Evolutionary conservation across 2,797 vertebrate species (phyloP).

Genomic region (Ctenochaetus hawaiiensis): DNA sequence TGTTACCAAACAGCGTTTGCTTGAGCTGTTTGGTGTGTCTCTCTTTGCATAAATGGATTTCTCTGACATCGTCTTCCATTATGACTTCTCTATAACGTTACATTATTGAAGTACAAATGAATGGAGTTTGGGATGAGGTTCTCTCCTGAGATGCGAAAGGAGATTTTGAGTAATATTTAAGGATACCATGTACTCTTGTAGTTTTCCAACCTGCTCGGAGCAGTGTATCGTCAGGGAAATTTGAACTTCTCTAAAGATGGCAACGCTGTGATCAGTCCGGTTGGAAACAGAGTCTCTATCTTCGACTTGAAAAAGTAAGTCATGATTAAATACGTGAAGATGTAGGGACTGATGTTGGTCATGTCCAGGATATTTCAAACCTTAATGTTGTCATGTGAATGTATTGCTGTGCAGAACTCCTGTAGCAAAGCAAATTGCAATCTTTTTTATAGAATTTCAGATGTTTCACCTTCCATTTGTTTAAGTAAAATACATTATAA

Average conservation of each 20-base stretch:
- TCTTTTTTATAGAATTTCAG: no score
- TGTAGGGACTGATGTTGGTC: no score
- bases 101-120: not conserved
- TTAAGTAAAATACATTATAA: no score
- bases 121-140: not conserved
- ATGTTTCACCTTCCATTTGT: no score
- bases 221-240: constrained; percentile 94
- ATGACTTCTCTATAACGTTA: no score
- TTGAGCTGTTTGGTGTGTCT: no score
- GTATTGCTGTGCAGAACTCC: not conserved
- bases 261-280: constrained; percentile 92
- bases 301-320: constrained; percentile 95
- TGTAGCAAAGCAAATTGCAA: no score
- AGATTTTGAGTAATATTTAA: not conserved
- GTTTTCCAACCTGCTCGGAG: constrained; percentile 95
- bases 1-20: not conserved
- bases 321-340: fast-evolving
- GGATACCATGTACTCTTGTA: constrained; percentile 51
- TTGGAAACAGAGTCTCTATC: constrained; percentile 93
- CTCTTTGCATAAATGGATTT: not conserved
- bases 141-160: not conserved
- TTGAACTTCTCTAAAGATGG: constrained; percentile 92
- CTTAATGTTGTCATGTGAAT: not conserved
- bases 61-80: not conserved
- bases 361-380: no score